Evolutionary conservation across 2,113 vertebrate species (phyloP), one percentile per base, ranked within the genome.

Genomic region (Alethe castanea): DNA sequence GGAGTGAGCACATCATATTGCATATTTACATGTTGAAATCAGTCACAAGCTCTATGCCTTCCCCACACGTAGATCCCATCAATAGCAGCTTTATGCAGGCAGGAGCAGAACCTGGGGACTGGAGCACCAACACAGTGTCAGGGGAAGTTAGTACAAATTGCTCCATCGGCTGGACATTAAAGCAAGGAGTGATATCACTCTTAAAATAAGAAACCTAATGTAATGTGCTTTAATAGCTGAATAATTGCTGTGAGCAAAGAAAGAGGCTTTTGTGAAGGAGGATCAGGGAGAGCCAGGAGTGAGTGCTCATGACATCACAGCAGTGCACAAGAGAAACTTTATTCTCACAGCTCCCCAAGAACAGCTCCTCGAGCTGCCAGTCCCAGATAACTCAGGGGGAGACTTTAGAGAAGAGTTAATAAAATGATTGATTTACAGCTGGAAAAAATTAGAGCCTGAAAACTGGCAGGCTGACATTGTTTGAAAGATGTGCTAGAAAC

Each of bases 271-370:
- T 98, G 98, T 98, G 96, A 86, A 38, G 70, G 82, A 94, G 96
- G 95, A 96, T 86, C 95, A 89, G 90, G 1, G 81, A 67, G 87
- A 82, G 94, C 69, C 97, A 97, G 98, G 97, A 98, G 98, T 96
- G 97, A 97, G 97, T 94, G 97, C 88, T 92, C 95, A 97, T 99
- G 98, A 99, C 98, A 98, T 99, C 98, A 99, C 96, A 1, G 59
- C 94, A 18, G 36, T 52, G 97, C 97, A 99, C 98, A 99, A 99
- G 98, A 98, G 96, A 29, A 97, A 98, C 98, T 98, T 99, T 98
- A 96, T 98, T 97, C 96, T 98, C 97, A 86, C 44, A 26, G 95
- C 87, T 72, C 80, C 12, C 73, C 96, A 67, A 77, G 97, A 96
- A 44, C 11, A 47, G 84, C 88, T 97, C 96, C 96, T 97, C 91